Evolutionary conservation across 1,140 invertebrate species (phyloP).

Genomic region (Drosophila prosaltans): DNA sequence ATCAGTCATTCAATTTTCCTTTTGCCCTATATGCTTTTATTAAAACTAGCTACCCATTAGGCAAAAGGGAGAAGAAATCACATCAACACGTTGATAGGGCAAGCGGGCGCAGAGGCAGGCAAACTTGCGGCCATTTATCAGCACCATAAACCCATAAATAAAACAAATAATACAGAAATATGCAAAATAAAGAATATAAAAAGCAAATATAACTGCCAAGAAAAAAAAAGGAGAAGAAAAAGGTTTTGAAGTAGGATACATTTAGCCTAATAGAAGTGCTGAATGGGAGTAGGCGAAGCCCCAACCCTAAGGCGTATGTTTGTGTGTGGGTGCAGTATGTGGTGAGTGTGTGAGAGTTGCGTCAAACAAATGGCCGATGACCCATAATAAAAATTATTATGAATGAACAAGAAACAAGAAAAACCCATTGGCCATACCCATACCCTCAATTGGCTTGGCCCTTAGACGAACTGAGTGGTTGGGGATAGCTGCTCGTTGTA

Average conservation of each 20-base stretch:
- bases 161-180: constrained; percentile 79
- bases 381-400: constrained; percentile 82
- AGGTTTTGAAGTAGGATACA: constrained; percentile 54
- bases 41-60: not conserved
- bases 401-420: constrained; percentile 73
- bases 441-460: constrained; percentile 12
- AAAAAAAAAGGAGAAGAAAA: constrained; percentile 19
- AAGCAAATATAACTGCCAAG: constrained; percentile 39
- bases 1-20: too few species aligned
- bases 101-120: constrained; percentile 32
- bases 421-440: constrained; percentile 64
- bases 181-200: constrained; percentile 75
- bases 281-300: constrained; percentile 63
- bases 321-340: constrained; percentile 13
- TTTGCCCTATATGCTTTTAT: not conserved
- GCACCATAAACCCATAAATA: constrained; percentile 72
- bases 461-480: constrained; percentile 35
- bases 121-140: constrained; percentile 69
- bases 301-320: constrained; percentile 32
- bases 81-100: constrained; percentile 75
- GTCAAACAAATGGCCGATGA: constrained; percentile 80
- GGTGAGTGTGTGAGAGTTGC: constrained; percentile 41
- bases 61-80: constrained; percentile 50
- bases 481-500: constrained; percentile 28
- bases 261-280: constrained; percentile 76